Conservation (phyloP, 2,888 invertebrate species). For the Reticulitermes lucifugus region DNA sequence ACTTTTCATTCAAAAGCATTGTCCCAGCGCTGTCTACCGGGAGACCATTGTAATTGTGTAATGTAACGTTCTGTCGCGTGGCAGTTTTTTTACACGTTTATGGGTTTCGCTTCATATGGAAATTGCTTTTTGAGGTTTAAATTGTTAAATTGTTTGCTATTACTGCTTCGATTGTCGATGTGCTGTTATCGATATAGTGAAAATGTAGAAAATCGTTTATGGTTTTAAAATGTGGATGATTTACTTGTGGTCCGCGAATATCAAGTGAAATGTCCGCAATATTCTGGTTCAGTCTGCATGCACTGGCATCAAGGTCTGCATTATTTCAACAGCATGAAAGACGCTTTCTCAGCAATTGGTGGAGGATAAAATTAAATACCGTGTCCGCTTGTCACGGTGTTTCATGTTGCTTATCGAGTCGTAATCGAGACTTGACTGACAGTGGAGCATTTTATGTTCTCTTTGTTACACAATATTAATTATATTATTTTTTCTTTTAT, state of each 20-base stretch:
- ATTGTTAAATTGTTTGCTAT: conserved; percentile 36
- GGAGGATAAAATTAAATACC: too few relatives aligned
- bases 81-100: background rate
- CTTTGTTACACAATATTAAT: too few relatives aligned
- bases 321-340: too few relatives aligned
- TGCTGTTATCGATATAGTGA: background rate
- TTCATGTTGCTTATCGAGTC: too few relatives aligned
- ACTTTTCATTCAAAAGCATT: conserved; percentile 37
- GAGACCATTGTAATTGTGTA: conserved; percentile 38
- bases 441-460: too few relatives aligned
- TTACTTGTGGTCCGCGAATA: background rate
- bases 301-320: too few relatives aligned
- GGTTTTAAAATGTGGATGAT: background rate
- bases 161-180: background rate
- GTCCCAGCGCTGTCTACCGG: conserved; percentile 27
- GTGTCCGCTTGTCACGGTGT: too few relatives aligned
- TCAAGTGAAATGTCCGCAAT: background rate
- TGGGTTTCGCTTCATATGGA: conserved; percentile 36
- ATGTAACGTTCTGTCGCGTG: conserved; percentile 36
- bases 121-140: conserved; percentile 25
- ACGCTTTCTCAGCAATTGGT: too few relatives aligned
- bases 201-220: background rate
- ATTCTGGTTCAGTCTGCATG: too few relatives aligned
- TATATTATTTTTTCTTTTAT: too few relatives aligned
- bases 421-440: too few relatives aligned